Conservation (phyloP, 92 coral and sea anemone species). For the Pocillopora grandis region DNA sequence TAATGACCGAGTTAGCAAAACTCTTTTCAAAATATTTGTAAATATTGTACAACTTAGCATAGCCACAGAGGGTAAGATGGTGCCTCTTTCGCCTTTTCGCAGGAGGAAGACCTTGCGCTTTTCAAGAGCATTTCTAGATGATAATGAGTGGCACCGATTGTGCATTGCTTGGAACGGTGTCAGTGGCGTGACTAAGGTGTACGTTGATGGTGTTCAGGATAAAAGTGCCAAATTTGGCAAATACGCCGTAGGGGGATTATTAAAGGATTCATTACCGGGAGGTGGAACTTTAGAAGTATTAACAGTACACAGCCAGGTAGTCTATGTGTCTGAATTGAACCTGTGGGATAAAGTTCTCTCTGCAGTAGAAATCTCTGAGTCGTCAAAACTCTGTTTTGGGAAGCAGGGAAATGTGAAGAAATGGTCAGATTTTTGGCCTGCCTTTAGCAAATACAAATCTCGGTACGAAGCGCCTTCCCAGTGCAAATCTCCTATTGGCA, state of each 20-base stretch:
- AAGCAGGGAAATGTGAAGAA: not conserved
- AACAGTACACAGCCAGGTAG: not conserved
- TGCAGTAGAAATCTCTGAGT: not conserved
- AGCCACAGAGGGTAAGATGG: too few relatives aligned
- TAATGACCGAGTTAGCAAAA: too few relatives aligned
- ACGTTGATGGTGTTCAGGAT: not conserved
- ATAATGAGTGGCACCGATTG: not conserved
- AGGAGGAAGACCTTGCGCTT: not conserved
- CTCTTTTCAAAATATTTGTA: too few relatives aligned
- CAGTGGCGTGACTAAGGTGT: not conserved
- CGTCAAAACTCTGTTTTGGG: not conserved
- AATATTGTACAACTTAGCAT: too few relatives aligned
- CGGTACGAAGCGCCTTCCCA: not conserved
- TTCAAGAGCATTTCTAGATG: not conserved
- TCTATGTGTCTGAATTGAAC: not conserved
- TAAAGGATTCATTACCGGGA: not conserved
- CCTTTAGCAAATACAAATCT: not conserved
- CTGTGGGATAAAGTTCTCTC: not conserved
- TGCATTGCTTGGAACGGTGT: conserved; percentile 4
- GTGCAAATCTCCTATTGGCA: not conserved
- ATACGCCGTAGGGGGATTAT: not conserved
- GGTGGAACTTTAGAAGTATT: not conserved
- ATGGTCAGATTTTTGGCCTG: not conserved
- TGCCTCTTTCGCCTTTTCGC: not conserved
- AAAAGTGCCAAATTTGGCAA: not conserved